Conservation (phyloP, 1,140 invertebrate genomes). For the Amphibalanus amphitrite region DNA sequence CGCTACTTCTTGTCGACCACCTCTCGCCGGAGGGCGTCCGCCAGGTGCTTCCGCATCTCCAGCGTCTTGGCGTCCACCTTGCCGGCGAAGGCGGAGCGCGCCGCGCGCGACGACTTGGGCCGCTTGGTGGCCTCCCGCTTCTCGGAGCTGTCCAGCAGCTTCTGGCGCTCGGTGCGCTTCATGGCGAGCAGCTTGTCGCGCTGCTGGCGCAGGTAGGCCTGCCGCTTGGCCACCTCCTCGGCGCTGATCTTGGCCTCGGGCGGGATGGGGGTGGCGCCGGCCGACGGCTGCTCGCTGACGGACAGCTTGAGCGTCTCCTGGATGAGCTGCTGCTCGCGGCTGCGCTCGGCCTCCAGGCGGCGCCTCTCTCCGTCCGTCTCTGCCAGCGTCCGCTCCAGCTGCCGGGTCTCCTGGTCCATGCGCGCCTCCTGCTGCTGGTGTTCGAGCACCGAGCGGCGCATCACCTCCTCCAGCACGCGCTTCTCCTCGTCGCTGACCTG, state of each 20-base stretch:
- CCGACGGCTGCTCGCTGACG: not conserved
- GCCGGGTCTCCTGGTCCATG: conserved; percentile 20
- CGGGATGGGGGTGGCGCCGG: not conserved
- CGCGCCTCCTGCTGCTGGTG: conserved; percentile 23
- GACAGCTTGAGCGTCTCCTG: conserved; percentile 27
- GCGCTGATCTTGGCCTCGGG: conserved; percentile 21
- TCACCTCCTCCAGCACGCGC: not conserved
- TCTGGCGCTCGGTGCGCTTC: conserved; percentile 66
- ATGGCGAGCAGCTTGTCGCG: conserved; percentile 72
- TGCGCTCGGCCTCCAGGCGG: conserved; percentile 28
- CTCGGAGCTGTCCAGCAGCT: conserved; percentile 39
- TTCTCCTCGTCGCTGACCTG: not conserved
- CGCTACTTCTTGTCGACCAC: conserved; percentile 32
- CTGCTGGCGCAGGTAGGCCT: conserved; percentile 66
- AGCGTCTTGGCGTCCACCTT: conserved; percentile 38
- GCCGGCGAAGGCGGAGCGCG: conserved; percentile 38
- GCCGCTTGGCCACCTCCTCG: conserved; percentile 55
- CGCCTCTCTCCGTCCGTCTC: conserved; percentile 26
- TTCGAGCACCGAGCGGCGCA: conserved; percentile 24
- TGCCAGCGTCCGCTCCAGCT: conserved; percentile 20
- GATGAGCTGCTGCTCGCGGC: conserved; percentile 34
- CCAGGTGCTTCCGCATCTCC: conserved; percentile 59
- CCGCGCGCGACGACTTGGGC: conserved; percentile 49
- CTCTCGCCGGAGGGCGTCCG: conserved; percentile 62
- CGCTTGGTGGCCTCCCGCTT: conserved; percentile 25